phyloP scores from a whole-genome alignment of 2,113 vertebrate genomes.

The Plotosus lineatus region DNA sequence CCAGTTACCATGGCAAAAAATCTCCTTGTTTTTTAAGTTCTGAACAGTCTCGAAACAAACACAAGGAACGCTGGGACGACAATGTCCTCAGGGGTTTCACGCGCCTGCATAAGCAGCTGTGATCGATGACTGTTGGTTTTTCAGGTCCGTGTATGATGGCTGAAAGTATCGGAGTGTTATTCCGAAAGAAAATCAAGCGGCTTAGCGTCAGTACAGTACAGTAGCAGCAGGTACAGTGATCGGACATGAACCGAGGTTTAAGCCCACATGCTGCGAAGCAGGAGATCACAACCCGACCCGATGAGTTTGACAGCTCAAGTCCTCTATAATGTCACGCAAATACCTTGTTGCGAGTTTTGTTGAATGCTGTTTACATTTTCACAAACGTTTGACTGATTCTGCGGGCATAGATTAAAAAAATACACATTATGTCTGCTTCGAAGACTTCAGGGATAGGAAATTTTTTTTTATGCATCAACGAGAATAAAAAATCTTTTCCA shows the following conservation, averaged over 20 bases:
- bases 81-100: slow-evolving; percentile 3
- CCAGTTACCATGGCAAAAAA: slow-evolving; percentile 40
- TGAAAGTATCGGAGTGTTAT: neutral
- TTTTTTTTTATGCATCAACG: too few species aligned
- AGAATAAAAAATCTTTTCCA: too few species aligned
- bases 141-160: neutral
- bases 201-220: neutral
- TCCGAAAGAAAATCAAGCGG: neutral
- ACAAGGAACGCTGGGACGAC: neutral
- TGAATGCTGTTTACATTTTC: too few species aligned
- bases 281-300: neutral
- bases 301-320: neutral
- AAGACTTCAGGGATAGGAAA: too few species aligned
- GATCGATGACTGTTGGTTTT: slow-evolving; percentile 25
- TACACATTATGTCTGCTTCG: too few species aligned
- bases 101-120: neutral
- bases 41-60: slow-evolving; percentile 13
- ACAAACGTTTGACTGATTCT: too few species aligned
- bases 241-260: neutral
- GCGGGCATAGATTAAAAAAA: too few species aligned
- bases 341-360: neutral
- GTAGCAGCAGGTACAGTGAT: neutral
- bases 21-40: slow-evolving; percentile 27
- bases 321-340: neutral
- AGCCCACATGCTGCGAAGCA: neutral